A percentile compares a stretch with the other conserved stretches of the same genome.
These are phyloP conservation scores for Cataglyphis albicans DNA, from an alignment of 2,888 invertebrate species.

Conservation along the genomic window DNA sequence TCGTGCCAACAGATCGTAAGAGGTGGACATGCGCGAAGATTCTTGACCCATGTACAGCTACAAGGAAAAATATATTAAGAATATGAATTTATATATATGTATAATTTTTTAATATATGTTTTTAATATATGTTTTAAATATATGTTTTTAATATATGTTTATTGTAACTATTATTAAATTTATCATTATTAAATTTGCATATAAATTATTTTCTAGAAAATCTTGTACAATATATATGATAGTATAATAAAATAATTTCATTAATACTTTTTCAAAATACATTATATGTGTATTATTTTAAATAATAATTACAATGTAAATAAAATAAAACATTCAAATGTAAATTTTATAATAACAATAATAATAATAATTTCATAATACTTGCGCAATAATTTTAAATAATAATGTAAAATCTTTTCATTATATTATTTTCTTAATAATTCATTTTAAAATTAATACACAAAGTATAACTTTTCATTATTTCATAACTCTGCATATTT, in stretches of 20 bases:
- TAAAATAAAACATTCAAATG: not conserved
- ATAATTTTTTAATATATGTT: no score
- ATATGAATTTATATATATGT: not conserved
- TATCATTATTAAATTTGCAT: conserved; percentile 15
- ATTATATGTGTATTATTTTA: not conserved
- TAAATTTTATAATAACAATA: not conserved
- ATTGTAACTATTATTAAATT: not conserved
- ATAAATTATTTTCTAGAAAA: not conserved
- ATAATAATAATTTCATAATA: conserved; percentile 8
- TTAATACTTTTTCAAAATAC: not conserved
- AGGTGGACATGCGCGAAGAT: conserved; percentile 87
- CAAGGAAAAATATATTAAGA: not conserved
- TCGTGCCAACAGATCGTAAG: conserved; percentile 90
- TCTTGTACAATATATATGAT: not conserved
- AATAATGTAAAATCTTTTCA: not conserved
- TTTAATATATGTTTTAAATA: no score
- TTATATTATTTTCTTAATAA: not conserved
- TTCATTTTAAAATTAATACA: not conserved
- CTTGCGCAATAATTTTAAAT: not conserved
- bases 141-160: not conserved
- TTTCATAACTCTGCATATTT: not conserved
- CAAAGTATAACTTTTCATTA: not conserved
- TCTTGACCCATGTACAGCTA: conserved; percentile 88
- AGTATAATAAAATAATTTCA: not conserved
- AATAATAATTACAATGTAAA: not conserved